phyloP scores from a whole-genome alignment of 2,113 vertebrate species.

The Peromyscus polionotus region DNA sequence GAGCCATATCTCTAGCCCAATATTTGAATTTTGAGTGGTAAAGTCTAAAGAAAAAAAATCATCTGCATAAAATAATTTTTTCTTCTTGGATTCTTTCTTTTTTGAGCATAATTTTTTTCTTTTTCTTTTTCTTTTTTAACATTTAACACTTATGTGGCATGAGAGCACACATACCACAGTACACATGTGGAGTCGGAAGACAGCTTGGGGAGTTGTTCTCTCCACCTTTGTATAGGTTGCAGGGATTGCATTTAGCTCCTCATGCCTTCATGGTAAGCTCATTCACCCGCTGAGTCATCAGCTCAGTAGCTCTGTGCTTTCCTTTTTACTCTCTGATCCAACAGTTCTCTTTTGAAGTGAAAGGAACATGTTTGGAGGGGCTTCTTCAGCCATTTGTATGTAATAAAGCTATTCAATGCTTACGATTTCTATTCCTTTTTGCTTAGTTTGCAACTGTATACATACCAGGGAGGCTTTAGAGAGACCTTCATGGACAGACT shows the following conservation, averaged over 20 bases:
- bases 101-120: slow-evolving; percentile 25
- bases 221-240: not conserved
- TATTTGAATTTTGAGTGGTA: slow-evolving; percentile 36
- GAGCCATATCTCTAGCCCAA: not conserved
- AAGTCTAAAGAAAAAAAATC: slow-evolving; percentile 10
- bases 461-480: not conserved
- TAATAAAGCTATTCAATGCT: slow-evolving; percentile 18
- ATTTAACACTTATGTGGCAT: not conserved
- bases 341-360: slow-evolving; percentile 56
- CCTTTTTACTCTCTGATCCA: slow-evolving; percentile 34
- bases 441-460: slow-evolving; percentile 37
- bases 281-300: not conserved
- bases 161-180: not conserved
- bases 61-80: slow-evolving; percentile 51
- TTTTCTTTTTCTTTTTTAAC: not conserved
- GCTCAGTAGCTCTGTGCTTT: slow-evolving; percentile 14
- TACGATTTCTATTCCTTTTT: slow-evolving; percentile 46
- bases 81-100: slow-evolving; percentile 19
- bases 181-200: not conserved
- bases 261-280: not conserved
- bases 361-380: slow-evolving; percentile 4
- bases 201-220: not conserved
- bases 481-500: not conserved
- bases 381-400: not conserved
- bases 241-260: not conserved